Conservation (phyloP, 2,888 invertebrate genomes). For the Diarsia mendica region DNA sequence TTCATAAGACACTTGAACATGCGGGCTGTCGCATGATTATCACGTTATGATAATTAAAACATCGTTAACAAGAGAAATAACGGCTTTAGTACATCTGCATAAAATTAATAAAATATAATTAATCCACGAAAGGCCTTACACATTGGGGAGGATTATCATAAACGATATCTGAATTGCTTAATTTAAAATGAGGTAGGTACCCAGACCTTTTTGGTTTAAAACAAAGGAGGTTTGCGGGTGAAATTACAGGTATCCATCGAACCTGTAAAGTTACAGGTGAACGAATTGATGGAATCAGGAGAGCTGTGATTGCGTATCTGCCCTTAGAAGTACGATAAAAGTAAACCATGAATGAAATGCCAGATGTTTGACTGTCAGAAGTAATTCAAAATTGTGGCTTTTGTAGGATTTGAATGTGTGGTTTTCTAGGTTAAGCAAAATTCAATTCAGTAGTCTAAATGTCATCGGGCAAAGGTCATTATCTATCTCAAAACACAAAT, state of each 20-base stretch:
- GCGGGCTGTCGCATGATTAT: constrained; percentile 42
- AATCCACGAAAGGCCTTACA: constrained; percentile 61
- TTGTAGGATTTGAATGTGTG: not conserved
- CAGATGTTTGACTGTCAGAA: constrained; percentile 7
- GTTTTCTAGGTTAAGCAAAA: not conserved
- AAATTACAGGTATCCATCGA: constrained; percentile 4
- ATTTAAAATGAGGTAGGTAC: constrained; percentile 68
- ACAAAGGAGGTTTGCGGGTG: constrained; percentile 45
- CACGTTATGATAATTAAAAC: constrained; percentile 53
- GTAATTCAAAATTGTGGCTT: not conserved
- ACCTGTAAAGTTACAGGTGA: constrained; percentile 19
- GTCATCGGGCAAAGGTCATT: not conserved
- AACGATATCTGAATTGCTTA: constrained; percentile 75
- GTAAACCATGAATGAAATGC: not conserved
- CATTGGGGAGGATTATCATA: constrained; percentile 69
- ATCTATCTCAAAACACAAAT: not conserved
- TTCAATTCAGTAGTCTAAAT: no score
- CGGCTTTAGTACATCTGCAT: constrained; percentile 66
- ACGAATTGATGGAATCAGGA: constrained; percentile 5
- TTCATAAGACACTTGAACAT: constrained; percentile 41
- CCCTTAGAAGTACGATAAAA: not conserved
- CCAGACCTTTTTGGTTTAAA: constrained; percentile 59
- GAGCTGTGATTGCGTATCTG: not conserved
- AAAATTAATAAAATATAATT: constrained; percentile 70
- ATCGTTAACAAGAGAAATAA: constrained; percentile 56